phyloP scores from a whole-genome alignment of 2,797 vertebrate genomes.

The Chiloscyllium punctatum region DNA sequence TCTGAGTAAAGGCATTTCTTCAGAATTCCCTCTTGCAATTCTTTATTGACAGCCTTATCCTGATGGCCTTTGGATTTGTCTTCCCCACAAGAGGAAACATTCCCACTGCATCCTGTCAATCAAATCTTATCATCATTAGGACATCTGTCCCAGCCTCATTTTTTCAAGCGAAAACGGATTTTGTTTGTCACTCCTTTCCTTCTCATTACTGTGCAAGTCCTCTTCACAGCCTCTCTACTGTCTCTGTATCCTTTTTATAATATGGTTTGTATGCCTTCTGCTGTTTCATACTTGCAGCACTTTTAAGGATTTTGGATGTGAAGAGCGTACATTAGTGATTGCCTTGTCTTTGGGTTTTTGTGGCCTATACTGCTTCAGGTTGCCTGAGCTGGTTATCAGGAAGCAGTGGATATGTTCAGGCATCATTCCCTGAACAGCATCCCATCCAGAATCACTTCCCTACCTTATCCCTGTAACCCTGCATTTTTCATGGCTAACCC shows the following conservation, averaged over 20 bases:
- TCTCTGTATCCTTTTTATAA: neutral
- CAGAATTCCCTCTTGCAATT: neutral
- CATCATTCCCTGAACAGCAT: too few relatives aligned
- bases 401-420: neutral
- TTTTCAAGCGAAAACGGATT: neutral
- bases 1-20: neutral
- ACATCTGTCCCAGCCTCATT: neutral
- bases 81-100: neutral
- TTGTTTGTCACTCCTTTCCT: neutral
- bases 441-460: too few relatives aligned
- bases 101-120: neutral
- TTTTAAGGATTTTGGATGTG: neutral
- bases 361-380: too few relatives aligned
- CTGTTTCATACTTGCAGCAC: neutral
- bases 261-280: neutral
- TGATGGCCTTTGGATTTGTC: neutral
- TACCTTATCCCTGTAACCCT: too few relatives aligned
- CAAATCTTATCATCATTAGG: neutral
- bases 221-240: neutral
- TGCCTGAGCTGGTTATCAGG: neutral
- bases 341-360: neutral
- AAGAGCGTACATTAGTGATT: neutral
- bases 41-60: neutral
- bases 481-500: too few relatives aligned
- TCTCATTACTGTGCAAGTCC: neutral